A percentile compares a stretch with the other conserved stretches of the same genome.
Conservation (phyloP, 2,113 vertebrate genomes). For the Siphamia tubifer region DNA sequence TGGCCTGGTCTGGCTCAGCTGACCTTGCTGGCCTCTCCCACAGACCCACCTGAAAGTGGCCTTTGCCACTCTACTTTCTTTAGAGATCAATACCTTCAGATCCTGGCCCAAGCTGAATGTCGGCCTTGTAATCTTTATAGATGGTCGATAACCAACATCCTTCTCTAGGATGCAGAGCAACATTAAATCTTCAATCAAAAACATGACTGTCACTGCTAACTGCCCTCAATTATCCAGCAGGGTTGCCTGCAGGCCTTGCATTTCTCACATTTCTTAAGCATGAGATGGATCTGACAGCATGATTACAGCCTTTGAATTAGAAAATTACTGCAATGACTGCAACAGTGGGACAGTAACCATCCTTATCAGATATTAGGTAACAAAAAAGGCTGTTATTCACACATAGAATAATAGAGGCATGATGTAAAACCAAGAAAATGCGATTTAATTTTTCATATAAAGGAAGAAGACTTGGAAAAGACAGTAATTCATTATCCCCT, state of each 20-base stretch:
- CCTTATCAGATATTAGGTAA: constrained; percentile 51
- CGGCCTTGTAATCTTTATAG: constrained; percentile 41
- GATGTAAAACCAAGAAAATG: constrained; percentile 42
- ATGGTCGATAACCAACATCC: constrained; percentile 63
- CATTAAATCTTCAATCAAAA: constrained; percentile 68
- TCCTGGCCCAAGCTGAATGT: constrained; percentile 20
- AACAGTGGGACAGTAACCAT: constrained; percentile 41
- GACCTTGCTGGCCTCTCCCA: constrained; percentile 56
- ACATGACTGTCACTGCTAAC: constrained; percentile 36
- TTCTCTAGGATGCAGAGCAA: constrained; percentile 61
- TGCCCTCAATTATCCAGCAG: constrained; percentile 48
- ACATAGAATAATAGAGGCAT: constrained; percentile 38
- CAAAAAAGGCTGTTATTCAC: constrained; percentile 43
- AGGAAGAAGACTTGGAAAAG: not conserved
- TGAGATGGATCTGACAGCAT: constrained; percentile 50
- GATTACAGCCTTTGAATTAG: constrained; percentile 54
- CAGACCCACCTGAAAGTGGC: constrained; percentile 35
- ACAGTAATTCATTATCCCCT: constrained; percentile 6
- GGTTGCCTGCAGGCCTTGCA: constrained; percentile 42
- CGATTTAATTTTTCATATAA: constrained; percentile 32
- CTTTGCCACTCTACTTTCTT: constrained; percentile 20
- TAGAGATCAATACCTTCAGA: constrained; percentile 68
- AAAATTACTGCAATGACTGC: constrained; percentile 51
- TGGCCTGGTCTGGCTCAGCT: not conserved
- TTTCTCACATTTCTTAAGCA: constrained; percentile 43